phyloP scores from a whole-genome alignment of 2,888 invertebrate species.

The Trissonchulus latispiculum region DNA sequence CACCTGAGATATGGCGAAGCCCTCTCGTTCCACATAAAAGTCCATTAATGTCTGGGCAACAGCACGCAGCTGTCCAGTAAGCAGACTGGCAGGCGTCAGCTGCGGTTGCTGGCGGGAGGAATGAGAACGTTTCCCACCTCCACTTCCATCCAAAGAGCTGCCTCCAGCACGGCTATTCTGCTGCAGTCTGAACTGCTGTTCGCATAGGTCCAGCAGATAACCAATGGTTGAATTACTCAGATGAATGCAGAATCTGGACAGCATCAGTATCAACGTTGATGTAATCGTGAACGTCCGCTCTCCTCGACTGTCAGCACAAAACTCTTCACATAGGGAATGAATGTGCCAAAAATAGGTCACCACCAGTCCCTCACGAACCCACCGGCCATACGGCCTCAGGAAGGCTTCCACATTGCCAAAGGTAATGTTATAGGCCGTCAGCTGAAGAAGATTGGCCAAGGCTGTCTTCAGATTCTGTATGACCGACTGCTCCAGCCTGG shows the following conservation, averaged over 20 bases:
- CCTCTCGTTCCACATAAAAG: constrained; percentile 31
- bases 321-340: neutral
- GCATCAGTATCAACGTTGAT: constrained; percentile 22
- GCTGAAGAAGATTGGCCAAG: constrained; percentile 39
- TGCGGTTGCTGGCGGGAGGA: neutral
- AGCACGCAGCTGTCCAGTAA: constrained; percentile 11
- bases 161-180: neutral
- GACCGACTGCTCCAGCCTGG: constrained; percentile 34
- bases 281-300: constrained; percentile 19
- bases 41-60: constrained; percentile 30
- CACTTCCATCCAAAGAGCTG: neutral
- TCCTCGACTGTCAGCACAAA: constrained; percentile 8
- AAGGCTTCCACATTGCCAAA: constrained; percentile 28
- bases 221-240: constrained; percentile 33
- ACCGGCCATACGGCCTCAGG: neutral
- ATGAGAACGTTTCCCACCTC: neutral
- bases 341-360: constrained; percentile 18
- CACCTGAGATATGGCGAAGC: constrained; percentile 27
- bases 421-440: constrained; percentile 40
- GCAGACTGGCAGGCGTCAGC: neutral
- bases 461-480: constrained; percentile 37
- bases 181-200: constrained; percentile 35
- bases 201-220: constrained; percentile 38
- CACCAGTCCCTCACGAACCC: constrained; percentile 22
- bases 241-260: constrained; percentile 30